phyloP scores from a whole-genome alignment of 2,113 vertebrate genomes.

The Burhinus bistriatus region DNA sequence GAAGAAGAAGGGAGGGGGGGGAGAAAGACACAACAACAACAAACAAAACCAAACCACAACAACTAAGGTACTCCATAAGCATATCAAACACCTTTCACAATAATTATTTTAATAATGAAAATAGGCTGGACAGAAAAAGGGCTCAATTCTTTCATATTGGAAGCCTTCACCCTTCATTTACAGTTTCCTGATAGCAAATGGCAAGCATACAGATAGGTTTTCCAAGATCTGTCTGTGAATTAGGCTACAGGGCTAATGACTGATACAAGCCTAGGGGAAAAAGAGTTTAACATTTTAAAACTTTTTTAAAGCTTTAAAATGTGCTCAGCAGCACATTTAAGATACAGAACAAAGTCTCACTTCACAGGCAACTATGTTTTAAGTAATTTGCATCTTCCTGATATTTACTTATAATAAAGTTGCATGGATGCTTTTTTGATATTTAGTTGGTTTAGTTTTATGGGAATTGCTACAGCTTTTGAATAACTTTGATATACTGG shows the following conservation, averaged over 20 bases:
- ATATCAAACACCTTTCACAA: not conserved
- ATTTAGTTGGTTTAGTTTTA: not conserved
- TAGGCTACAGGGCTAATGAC: not conserved
- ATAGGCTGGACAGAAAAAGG: not conserved
- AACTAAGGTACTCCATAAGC: not conserved
- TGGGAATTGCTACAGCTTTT: not conserved
- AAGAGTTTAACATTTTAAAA: not conserved
- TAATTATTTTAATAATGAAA: not conserved
- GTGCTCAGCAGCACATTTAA: not conserved
- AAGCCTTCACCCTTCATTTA: not conserved
- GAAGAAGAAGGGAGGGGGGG: not conserved
- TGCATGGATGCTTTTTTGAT: not conserved
- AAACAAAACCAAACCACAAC: not conserved
- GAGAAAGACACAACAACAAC: not conserved
- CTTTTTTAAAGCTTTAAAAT: not conserved
- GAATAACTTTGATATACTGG: not conserved
- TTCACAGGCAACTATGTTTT: not conserved
- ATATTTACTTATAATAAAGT: not conserved
- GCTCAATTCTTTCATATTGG: not conserved
- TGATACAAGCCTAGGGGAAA: not conserved
- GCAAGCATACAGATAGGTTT: not conserved
- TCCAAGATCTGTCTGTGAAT: not conserved
- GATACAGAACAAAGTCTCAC: not conserved
- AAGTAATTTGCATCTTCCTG: not conserved
- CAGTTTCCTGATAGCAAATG: not conserved